Evolutionary conservation across 1,140 invertebrate genomes (phyloP).

Genomic region (Globodera ellingtonae): DNA sequence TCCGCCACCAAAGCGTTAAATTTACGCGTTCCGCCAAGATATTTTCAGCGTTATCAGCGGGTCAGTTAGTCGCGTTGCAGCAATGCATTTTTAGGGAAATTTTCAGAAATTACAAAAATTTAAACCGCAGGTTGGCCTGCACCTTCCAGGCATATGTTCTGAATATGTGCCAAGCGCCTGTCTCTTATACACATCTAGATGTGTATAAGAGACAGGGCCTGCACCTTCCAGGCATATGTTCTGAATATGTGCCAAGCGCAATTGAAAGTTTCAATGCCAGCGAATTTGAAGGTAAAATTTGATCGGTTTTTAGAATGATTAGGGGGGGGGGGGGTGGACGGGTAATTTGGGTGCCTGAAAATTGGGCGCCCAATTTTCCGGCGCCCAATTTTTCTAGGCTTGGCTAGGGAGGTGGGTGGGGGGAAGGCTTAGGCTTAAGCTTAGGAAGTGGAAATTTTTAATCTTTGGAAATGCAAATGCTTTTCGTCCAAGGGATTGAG

Average conservation of each 20-base stretch:
- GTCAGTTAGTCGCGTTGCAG: slow-evolving; percentile 1
- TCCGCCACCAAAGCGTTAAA: slow-evolving; percentile 42
- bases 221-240: slow-evolving; percentile 59
- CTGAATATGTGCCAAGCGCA: slow-evolving; percentile 62
- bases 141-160: slow-evolving; percentile 60
- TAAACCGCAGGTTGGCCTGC: slow-evolving; percentile 31
- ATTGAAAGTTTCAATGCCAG: slow-evolving; percentile 62
- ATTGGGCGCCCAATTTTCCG: no score
- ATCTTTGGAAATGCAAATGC: neutral
- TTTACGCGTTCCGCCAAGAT: slow-evolving; percentile 44
- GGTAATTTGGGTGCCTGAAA: no score
- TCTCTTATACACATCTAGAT: no score
- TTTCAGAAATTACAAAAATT: no score
- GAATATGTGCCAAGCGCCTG: slow-evolving; percentile 63
- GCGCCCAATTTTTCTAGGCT: neutral
- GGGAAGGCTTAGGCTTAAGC: neutral
- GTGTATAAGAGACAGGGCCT: no score
- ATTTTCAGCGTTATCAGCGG: slow-evolving; percentile 56
- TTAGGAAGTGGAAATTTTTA: neutral
- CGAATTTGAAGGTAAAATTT: slow-evolving; percentile 58
- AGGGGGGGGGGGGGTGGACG: no score
- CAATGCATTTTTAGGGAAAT: no score
- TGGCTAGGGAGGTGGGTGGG: neutral
- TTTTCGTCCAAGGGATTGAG: slow-evolving; percentile 48
- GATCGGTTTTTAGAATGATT: no score